phyloP scores from a whole-genome alignment of 2,797 vertebrate species.

The Botia kubotai region DNA sequence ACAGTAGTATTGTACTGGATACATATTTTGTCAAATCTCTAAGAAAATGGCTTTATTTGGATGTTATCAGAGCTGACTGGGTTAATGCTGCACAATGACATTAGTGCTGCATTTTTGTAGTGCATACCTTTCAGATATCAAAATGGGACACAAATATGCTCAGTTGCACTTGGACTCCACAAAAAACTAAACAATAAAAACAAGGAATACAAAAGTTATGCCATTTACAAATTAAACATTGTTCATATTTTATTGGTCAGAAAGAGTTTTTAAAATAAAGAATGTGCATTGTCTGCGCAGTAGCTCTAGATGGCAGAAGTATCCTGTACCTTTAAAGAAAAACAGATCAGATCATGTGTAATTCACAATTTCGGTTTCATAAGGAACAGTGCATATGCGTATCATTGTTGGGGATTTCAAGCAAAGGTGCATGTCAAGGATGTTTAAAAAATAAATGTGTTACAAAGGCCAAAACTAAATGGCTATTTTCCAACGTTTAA shows the following conservation, averaged over 20 bases:
- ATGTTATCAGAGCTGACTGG: conserved; percentile 28
- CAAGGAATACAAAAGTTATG: conserved; percentile 64
- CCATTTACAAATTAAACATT: conserved; percentile 72
- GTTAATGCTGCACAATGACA: conserved; percentile 23
- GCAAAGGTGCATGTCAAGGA: neutral
- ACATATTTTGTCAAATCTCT: neutral
- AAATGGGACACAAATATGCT: conserved; percentile 28
- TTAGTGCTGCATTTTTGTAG: conserved; percentile 45
- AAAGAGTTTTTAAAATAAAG: conserved; percentile 56
- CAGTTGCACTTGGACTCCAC: conserved; percentile 62
- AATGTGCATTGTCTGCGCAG: conserved; percentile 28
- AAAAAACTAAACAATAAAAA: conserved; percentile 49
- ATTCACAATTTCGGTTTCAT: neutral
- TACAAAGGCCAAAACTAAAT: conserved; percentile 35
- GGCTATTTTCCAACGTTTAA: conserved; percentile 34
- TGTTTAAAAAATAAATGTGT: neutral
- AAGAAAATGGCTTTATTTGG: conserved; percentile 11
- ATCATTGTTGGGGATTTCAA: neutral
- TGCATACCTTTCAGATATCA: conserved; percentile 71
- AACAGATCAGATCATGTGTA: neutral
- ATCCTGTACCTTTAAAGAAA: conserved; percentile 35
- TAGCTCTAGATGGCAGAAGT: conserved; percentile 57
- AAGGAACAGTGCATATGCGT: conserved; percentile 14
- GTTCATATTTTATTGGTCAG: conserved; percentile 77
- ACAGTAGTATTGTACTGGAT: neutral